Evolutionary conservation across 2,113 vertebrate genomes (phyloP).

Genomic region (Corythaixoides concolor): DNA sequence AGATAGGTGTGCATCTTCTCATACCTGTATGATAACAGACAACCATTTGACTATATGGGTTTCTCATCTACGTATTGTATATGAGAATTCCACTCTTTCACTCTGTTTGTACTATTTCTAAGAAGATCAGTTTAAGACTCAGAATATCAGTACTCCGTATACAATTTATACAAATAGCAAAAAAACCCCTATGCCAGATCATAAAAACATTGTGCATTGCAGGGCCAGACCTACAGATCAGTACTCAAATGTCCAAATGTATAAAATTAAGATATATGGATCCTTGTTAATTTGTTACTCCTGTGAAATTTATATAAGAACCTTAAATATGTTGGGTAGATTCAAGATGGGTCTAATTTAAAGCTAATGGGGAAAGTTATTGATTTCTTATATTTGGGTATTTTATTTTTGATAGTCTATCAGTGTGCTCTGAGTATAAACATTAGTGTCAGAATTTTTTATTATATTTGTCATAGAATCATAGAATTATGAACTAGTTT

Average conservation of each 20-base stretch:
- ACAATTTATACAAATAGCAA: not conserved
- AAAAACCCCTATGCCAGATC: not conserved
- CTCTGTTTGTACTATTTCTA: not conserved
- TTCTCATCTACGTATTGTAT: not conserved
- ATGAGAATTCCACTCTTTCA: not conserved
- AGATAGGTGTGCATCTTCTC: not conserved
- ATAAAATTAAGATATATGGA: not conserved
- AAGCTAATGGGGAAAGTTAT: not conserved
- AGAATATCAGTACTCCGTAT: not conserved
- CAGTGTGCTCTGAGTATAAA: not conserved
- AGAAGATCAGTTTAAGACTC: not conserved
- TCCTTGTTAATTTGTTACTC: not conserved
- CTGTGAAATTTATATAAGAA: not conserved
- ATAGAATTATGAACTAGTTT: too few relatives aligned
- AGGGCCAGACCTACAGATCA: not conserved
- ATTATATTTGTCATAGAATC: too few relatives aligned
- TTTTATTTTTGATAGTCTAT: not conserved
- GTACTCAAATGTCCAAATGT: not conserved
- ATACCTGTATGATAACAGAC: not conserved
- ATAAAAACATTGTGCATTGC: not conserved
- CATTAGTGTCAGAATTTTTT: not conserved
- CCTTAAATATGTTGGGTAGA: not conserved
- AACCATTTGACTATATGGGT: not conserved
- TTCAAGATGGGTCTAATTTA: not conserved
- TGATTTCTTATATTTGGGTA: not conserved